Evolutionary conservation across 2,797 vertebrate species (phyloP), one percentile per base, ranked within the genome.

Genomic region (Nyctalus aviator): DNA sequence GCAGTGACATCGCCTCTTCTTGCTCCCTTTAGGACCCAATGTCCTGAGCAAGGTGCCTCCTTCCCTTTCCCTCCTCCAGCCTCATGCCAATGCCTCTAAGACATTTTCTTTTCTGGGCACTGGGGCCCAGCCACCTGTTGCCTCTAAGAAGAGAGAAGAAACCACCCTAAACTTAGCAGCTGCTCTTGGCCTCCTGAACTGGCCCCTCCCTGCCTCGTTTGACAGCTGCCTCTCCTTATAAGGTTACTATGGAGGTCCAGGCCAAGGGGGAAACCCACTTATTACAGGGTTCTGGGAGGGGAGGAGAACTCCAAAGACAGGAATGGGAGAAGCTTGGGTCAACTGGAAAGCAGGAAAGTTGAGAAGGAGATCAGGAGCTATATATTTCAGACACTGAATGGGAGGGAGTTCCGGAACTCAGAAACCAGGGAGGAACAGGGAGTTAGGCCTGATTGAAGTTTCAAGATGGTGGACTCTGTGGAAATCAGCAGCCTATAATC

Each of bases 41-140:
- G 91, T 95, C 75, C 93, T 90, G n/a, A 95, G 84, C 84, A 96
- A 92, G 88, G 53, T 73, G 48, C 87, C 93, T 84, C 50, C 50
- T 57, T 76, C 64, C 41, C 21, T 20, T 81, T 62, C 83, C 93
- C 76, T 84, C 69, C 90, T 87, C 46, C 53, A 90, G 68, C 13
- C 35, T 69, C 95, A 86, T 94, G 91, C 97, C 94, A 95, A 91
- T 96, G 91, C 85, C 91, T 93, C 90, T 97, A 97, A 97, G 97
- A 97, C 96, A 97, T 92, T 96, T 97, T 97, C 97, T 96, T 97
- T 98, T 97, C 95, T 95, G 96, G 94, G 97, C 88, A 89, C 87
- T 76, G 82, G 83, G 77, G 86, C 76, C 87, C 8, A 96, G 94
- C 95, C 96, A 97, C 96, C 97, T 97, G 97, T 97, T 90, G 94